Conservation (phyloP, 2,888 invertebrate genomes). For the Hemicrepidius hirtus region DNA sequence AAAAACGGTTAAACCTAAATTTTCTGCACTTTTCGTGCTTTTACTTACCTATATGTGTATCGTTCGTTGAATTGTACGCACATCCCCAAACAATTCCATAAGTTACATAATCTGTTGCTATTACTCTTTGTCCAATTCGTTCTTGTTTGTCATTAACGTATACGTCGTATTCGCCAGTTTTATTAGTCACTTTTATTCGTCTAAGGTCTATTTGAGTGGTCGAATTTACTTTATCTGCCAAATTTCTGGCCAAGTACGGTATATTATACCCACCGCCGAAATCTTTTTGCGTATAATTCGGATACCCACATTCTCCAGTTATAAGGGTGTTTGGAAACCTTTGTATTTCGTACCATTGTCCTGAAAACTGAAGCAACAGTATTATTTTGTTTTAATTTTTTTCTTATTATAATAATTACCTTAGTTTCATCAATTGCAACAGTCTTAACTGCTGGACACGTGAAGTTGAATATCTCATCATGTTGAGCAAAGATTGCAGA, state of each 20-base stretch:
- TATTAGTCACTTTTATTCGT: neutral
- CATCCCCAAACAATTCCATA: constrained; percentile 50
- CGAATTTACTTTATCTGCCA: neutral
- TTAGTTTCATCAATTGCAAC: neutral
- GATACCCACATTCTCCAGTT: neutral
- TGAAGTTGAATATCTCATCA: neutral
- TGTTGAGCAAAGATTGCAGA: constrained; percentile 4
- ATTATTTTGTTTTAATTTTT: too few relatives aligned
- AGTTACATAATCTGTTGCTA: constrained; percentile 47
- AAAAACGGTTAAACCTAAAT: too few relatives aligned
- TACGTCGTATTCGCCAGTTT: neutral
- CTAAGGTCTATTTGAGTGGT: neutral
- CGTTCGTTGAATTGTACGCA: neutral
- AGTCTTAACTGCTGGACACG: neutral
- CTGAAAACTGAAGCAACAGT: neutral
- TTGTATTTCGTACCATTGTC: constrained; percentile 18
- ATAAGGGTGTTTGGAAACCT: neutral
- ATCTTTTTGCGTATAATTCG: neutral
- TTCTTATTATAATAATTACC: neutral
- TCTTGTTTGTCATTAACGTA: constrained; percentile 1
- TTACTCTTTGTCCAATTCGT: constrained; percentile 16
- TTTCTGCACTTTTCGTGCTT: too few relatives aligned
- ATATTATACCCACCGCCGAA: neutral
- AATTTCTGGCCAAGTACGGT: neutral
- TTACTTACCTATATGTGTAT: constrained; percentile 26